phyloP scores from a whole-genome alignment of 2,888 invertebrate species.

The Carcina quercana region DNA sequence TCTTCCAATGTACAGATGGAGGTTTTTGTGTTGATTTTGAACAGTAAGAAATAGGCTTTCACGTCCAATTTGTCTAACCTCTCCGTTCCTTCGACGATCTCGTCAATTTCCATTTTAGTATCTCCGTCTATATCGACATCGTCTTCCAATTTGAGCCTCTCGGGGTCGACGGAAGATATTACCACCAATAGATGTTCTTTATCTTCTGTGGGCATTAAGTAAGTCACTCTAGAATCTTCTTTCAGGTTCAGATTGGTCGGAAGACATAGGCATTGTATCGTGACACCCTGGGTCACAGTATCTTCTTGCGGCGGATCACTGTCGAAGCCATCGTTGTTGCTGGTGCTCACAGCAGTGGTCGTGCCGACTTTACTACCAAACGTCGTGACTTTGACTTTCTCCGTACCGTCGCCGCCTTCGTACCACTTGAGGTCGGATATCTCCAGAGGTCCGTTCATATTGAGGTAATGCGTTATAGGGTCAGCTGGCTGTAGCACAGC shows the following conservation, averaged over 20 bases:
- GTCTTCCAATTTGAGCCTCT: constrained; percentile 39
- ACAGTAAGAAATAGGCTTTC: constrained; percentile 54
- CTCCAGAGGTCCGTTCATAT: constrained; percentile 63
- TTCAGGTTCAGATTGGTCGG: constrained; percentile 62
- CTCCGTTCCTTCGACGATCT: constrained; percentile 35
- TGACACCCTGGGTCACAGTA: constrained; percentile 55
- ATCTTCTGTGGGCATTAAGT: constrained; percentile 80
- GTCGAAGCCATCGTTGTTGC: constrained; percentile 67
- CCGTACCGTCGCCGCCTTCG: constrained; percentile 53
- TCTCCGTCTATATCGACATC: constrained; percentile 51
- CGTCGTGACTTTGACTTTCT: constrained; percentile 51
- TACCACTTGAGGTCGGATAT: constrained; percentile 65
- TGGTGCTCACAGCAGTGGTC: constrained; percentile 48
- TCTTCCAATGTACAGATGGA: constrained; percentile 65
- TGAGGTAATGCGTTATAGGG: constrained; percentile 54
- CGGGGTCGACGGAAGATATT: constrained; percentile 54
- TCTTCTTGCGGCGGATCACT: constrained; percentile 61
- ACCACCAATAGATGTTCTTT: constrained; percentile 79
- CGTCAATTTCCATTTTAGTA: constrained; percentile 63
- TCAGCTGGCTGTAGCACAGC: constrained; percentile 48
- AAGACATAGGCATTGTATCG: constrained; percentile 74
- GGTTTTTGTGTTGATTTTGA: constrained; percentile 51
- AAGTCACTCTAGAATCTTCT: constrained; percentile 71
- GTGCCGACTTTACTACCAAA: constrained; percentile 51
- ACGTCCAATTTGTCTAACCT: constrained; percentile 36